phyloP scores from a whole-genome alignment of 2,797 vertebrate species.

The Leptoclinus maculatus region DNA sequence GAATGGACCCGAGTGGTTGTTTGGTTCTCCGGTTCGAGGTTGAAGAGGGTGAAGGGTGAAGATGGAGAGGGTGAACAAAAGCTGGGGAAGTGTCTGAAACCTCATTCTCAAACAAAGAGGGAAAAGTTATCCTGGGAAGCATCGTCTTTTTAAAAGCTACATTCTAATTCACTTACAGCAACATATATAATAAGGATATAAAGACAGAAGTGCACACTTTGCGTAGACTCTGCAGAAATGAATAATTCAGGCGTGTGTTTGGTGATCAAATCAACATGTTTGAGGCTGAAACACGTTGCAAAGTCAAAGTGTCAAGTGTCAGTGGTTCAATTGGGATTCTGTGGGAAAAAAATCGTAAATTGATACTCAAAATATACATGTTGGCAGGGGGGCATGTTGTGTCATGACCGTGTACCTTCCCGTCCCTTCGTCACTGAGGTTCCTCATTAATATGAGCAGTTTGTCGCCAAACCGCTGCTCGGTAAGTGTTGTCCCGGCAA shows the following conservation, averaged over 20 bases:
- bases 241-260: neutral
- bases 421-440: neutral
- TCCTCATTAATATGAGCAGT: conserved; percentile 7
- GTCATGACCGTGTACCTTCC: neutral
- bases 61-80: conserved; percentile 31
- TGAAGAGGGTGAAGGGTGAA: conserved; percentile 34
- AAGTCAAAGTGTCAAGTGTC: neutral
- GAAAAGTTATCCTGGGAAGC: neutral
- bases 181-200: neutral
- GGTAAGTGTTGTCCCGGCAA: neutral
- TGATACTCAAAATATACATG: neutral
- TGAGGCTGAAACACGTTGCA: neutral
- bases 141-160: neutral
- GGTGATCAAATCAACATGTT: neutral
- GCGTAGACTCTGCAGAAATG: neutral
- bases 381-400: neutral
- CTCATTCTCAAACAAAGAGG: neutral
- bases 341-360: neutral
- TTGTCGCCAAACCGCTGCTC: conserved; percentile 7
- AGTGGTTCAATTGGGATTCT: neutral
- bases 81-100: conserved; percentile 8
- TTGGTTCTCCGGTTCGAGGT: conserved; percentile 50
- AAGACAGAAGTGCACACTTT: neutral
- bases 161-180: neutral
- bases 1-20: conserved; percentile 57